These are phyloP conservation scores for Oscheius sp. DNA, from an alignment of 2,888 invertebrate genomes.

Conservation along the genomic window DNA sequence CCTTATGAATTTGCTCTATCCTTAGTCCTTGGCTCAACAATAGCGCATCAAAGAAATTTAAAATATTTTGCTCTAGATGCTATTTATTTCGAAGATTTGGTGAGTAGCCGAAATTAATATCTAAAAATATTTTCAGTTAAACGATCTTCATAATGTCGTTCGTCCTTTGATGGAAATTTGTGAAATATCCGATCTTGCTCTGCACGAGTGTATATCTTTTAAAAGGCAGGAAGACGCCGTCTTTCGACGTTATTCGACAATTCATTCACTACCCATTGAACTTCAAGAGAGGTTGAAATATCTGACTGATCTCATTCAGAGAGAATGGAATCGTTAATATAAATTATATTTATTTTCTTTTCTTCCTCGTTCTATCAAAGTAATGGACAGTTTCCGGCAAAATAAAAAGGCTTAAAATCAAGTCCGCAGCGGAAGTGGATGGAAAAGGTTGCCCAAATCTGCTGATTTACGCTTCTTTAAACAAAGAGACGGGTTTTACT, in stretches of 20 bases:
- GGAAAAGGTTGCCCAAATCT: slow-evolving; percentile 30
- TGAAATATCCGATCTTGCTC: slow-evolving; percentile 48
- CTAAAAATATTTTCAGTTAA: slow-evolving; percentile 40
- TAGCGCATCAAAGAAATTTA: slow-evolving; percentile 41
- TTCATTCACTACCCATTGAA: slow-evolving; percentile 39
- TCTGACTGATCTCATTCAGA: slow-evolving; percentile 40
- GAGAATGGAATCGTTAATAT: slow-evolving; percentile 38
- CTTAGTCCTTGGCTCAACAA: slow-evolving; percentile 42
- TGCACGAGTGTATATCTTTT: slow-evolving; percentile 57
- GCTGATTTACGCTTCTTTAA: slow-evolving; percentile 16
- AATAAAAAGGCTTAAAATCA: slow-evolving; percentile 12
- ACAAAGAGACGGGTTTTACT: slow-evolving; percentile 10
- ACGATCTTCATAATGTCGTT: slow-evolving; percentile 43
- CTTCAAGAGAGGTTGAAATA: slow-evolving; percentile 32
- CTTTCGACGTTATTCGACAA: slow-evolving; percentile 38
- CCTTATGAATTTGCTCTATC: slow-evolving; percentile 48
- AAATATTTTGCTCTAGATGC: slow-evolving; percentile 43
- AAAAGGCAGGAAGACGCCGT: slow-evolving; percentile 42
- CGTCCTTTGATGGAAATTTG: slow-evolving; percentile 48
- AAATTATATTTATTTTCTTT: not conserved
- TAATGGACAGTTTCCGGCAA: not conserved
- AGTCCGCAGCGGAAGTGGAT: slow-evolving; percentile 30
- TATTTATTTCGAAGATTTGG: slow-evolving; percentile 48
- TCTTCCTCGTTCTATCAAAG: not conserved
- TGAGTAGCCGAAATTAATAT: slow-evolving; percentile 1